Base-by-base conservation (phyloP, 2,797 vertebrate genomes). In the Falco biarmicus region DNA sequence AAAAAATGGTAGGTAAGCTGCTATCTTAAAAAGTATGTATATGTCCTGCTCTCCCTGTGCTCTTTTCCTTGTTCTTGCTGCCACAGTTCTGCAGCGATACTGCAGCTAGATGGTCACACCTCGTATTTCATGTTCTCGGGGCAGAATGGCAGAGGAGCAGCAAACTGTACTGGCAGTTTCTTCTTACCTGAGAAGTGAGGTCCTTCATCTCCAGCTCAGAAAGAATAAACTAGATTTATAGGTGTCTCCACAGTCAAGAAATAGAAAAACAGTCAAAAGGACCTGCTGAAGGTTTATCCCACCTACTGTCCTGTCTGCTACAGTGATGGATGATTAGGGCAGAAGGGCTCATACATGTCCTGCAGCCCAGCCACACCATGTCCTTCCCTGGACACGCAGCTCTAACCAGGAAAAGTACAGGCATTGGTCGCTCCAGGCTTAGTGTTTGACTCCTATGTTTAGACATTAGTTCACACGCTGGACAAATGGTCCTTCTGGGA, bases 311-410 rank as follows among this genome's bases (percentile, higher is more conserved):
- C 39, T 78, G 32, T 54, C 37, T 69, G 15, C 31, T 32, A 11
- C 16, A 59, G 41, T 17, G 70, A 51, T 14, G 48, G 63, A 43
- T 45, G 50, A 26, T 63, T 18, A 77, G 80, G 48, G 18, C 56
- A 89, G 77, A 88, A 93, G 76, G 50, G 75, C 13, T 70, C 4
- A 7, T 0, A 1, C 6, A 31, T 9, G 25, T 54, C 29, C 53
- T 3, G 3, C 25, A 78, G 60, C 54, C 45, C 0, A 0, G 31
- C 31, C 3, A 3, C 2, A 10, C 41, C 28, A 16, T 29, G 39
- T 47, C 32, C 41, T 87, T 80, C 60, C 56, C 50, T 4, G 2
- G 15, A 54, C 70, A 77, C 0, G 0, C 1, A 60, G 6, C 34
- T 73, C 51, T 57, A 80, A n/a, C 28, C 60, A 84, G 59, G 64